Evolutionary conservation across 2,797 vertebrate genomes (phyloP), one percentile per base, ranked within the genome.

Genomic region (Rousettus madagascariensis): DNA sequence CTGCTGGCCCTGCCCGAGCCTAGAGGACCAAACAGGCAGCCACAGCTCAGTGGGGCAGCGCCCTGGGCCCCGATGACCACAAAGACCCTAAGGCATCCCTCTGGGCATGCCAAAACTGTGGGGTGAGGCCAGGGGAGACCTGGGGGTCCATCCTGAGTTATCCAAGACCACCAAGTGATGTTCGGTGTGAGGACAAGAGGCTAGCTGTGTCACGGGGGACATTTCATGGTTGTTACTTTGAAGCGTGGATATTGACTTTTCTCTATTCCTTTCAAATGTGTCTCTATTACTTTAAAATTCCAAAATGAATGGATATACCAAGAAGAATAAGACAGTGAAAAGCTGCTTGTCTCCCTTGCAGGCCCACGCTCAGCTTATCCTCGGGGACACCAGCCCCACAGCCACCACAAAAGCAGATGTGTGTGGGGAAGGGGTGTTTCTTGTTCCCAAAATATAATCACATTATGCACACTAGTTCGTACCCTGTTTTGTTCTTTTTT

Each of bases 401-500:
- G 53, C n/a, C 17, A 36, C 12, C 19, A 3, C 12, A 6, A 3
- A 10, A 16, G 12, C 6, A 7, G 49, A 13, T 13, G 30, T 6
- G 6, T 33, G 1, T 0, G 17, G 10, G 20, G 20, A 6, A 8
- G 24, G 17, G 19, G 24, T 46, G 33, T 11, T 22, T 46, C n/a
- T 53, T 13, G 8, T 43, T 17, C 5, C 59, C 59, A 49, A 59
- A 33, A 20, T 16, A 2, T 3, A 26, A 53, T 7, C 19, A 0
- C 1, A 4, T 26, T 6, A 11, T 0, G 5, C 3, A 16, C 38
- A 9, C 12, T 6, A 2, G n/a, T 12, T 46, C 12, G 6, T 0
- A 5, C 46, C 19, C 41, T 6, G 12, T 28, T 63, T 26, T 12
- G 12, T 15, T 49, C 51, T 3, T 51, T 17, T 19, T 7, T n/a